Evolutionary conservation across 2,888 invertebrate species (phyloP).

Genomic region (Protophormia terraenovae): DNA sequence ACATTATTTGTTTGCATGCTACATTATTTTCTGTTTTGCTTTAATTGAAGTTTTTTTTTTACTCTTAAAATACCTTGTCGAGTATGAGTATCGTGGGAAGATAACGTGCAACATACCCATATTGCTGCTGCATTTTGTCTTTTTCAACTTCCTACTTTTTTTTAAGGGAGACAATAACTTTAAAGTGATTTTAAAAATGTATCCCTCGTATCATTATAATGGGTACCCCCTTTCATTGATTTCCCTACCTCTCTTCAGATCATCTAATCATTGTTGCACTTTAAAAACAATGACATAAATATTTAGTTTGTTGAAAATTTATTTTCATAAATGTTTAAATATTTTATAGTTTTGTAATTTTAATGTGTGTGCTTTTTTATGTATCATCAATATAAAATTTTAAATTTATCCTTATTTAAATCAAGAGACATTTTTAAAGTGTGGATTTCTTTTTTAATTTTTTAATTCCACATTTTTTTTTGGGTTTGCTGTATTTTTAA

Average conservation of each 20-base stretch:
- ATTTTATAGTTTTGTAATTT: background rate
- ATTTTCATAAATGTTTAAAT: background rate
- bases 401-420: too few relatives aligned
- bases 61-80: constrained; percentile 27
- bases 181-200: background rate
- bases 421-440: background rate
- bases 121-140: constrained; percentile 64
- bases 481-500: too few relatives aligned
- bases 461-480: too few relatives aligned
- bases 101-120: background rate
- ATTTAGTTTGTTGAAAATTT: background rate
- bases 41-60: constrained; percentile 50
- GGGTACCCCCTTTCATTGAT: background rate
- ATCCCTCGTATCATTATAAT: constrained; percentile 6
- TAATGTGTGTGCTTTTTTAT: background rate
- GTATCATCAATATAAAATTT: background rate
- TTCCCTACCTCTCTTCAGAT: background rate
- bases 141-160: background rate
- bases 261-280: constrained; percentile 51
- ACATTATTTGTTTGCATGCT: constrained; percentile 72
- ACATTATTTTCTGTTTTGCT: constrained; percentile 59
- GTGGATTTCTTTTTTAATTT: too few relatives aligned
- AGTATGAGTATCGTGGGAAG: constrained; percentile 14
- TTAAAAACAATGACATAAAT: constrained; percentile 29
- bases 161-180: background rate